These are phyloP conservation scores for Apamea monoglypha DNA, from an alignment of 2,888 invertebrate genomes.

Conservation along the genomic window DNA sequence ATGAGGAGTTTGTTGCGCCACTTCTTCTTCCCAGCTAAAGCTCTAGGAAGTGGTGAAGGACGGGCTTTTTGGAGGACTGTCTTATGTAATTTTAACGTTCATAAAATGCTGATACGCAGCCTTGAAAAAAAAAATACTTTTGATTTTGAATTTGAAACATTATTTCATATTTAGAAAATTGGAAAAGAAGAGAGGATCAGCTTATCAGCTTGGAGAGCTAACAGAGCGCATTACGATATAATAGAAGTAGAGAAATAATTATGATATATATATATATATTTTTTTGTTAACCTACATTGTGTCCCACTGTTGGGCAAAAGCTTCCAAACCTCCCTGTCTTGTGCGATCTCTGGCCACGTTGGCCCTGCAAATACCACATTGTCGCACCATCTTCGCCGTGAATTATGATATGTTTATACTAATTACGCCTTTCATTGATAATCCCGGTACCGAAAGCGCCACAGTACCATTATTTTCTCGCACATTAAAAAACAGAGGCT, in stretches of 20 bases:
- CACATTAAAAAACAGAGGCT: conserved; percentile 2
- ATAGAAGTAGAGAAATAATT: not conserved
- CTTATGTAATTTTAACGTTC: not conserved
- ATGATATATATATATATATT: not conserved
- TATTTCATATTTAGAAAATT: not conserved
- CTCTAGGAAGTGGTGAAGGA: not conserved
- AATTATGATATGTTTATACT: not conserved
- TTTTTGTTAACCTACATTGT: too few species aligned
- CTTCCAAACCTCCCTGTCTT: too few species aligned
- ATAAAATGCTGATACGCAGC: not conserved
- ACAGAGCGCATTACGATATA: not conserved
- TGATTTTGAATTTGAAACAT: not conserved
- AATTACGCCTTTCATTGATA: not conserved
- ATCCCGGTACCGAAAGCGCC: not conserved
- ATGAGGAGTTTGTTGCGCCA: not conserved
- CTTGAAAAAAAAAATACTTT: not conserved
- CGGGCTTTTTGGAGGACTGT: not conserved
- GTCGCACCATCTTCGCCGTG: too few species aligned
- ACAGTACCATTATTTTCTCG: not conserved
- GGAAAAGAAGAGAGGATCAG: not conserved
- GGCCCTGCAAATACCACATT: too few species aligned
- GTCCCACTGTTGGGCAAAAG: too few species aligned
- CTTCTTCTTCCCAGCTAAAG: not conserved
- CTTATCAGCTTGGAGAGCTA: too few species aligned
- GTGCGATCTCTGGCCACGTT: too few species aligned